Conservation (phyloP, 2,113 vertebrate genomes). For the Menura novaehollandiae region DNA sequence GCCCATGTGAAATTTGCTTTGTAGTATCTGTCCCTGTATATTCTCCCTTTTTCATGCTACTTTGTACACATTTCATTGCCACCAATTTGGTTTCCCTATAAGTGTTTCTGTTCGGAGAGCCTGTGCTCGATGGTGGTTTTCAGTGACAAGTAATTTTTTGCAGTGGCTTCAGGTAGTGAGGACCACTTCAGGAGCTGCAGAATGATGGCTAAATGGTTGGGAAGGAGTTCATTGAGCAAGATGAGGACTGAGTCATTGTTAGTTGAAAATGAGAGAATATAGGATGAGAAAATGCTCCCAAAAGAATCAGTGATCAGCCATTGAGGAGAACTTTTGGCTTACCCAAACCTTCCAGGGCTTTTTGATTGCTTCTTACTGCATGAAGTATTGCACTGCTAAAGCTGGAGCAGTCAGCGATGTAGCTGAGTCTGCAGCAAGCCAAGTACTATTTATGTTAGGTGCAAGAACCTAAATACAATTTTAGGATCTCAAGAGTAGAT, state of each 20-base stretch:
- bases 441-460: not conserved
- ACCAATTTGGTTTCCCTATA: not conserved
- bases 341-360: not conserved
- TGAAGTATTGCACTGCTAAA: not conserved
- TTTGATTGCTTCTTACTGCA: not conserved
- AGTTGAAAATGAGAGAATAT: not conserved
- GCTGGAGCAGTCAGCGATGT: not conserved
- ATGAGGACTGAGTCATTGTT: not conserved
- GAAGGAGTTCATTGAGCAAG: not conserved
- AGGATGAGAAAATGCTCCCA: not conserved
- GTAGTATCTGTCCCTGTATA: not conserved
- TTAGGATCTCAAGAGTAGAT: not conserved
- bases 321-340: not conserved
- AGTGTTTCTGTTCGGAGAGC: not conserved
- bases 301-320: not conserved
- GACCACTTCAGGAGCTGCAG: not conserved
- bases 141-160: not conserved
- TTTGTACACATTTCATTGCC: not conserved
- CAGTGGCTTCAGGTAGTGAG: not conserved
- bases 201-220: not conserved
- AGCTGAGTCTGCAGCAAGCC: not conserved
- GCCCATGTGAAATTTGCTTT: not conserved
- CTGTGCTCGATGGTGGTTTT: not conserved
- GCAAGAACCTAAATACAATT: not conserved
- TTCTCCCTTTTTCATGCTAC: not conserved